Evolutionary conservation across 2,113 vertebrate genomes (phyloP).

Genomic region (Amblyornis subalaris): DNA sequence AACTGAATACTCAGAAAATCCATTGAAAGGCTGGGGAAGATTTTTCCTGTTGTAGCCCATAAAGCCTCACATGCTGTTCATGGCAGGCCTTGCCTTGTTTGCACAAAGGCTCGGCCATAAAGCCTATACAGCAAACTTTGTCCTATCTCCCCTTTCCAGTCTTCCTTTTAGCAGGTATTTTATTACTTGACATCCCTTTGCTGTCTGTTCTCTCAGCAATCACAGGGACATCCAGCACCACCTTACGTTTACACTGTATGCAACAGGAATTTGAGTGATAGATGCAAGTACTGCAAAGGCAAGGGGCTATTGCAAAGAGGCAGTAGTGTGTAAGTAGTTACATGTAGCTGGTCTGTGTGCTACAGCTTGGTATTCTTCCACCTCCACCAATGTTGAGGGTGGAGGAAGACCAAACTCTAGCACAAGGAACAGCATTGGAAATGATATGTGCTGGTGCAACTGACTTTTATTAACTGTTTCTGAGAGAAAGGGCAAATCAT

Average conservation of each 20-base stretch:
- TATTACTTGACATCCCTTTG: neutral
- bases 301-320: neutral
- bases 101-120: neutral
- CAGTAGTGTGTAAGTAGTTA: neutral
- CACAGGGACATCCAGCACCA: neutral
- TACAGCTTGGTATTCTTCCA: neutral
- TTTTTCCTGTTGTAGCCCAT: neutral
- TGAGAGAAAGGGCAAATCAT: neutral
- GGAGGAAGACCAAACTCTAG: neutral
- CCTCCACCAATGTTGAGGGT: fast-evolving
- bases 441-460: neutral
- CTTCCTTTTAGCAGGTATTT: neutral
- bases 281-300: neutral
- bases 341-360: fast-evolving
- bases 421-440: neutral
- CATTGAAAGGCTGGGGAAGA: neutral
- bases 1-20: neutral
- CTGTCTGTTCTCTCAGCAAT: neutral
- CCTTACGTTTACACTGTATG: neutral
- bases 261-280: neutral
- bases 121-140: neutral
- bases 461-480: neutral
- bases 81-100: neutral
- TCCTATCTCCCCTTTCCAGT: neutral
- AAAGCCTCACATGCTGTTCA: neutral